Conservation (phyloP, 37 sponge, comb jelly and placozoan species). For the Petrosia ficiformis region DNA sequence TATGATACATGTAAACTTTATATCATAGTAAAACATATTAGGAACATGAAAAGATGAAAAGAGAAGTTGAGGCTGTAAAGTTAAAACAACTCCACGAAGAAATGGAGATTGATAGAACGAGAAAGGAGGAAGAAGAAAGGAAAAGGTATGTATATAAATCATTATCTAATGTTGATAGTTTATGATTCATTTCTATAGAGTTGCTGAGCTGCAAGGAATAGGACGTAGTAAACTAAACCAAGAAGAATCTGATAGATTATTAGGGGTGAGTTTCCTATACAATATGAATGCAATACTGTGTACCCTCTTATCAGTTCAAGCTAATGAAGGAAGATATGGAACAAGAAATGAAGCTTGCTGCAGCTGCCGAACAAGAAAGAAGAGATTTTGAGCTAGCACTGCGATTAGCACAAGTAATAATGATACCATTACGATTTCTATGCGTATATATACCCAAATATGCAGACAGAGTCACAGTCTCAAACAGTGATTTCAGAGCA, state of each 20-base stretch:
- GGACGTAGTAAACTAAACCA: no score
- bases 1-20: neutral
- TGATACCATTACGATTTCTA: neutral
- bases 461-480: constrained; percentile 44
- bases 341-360: constrained; percentile 2
- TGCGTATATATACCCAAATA: neutral
- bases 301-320: no score
- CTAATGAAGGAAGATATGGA: neutral
- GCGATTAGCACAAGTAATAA: constrained; percentile 69
- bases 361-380: constrained; percentile 76
- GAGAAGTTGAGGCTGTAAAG: constrained; percentile 72
- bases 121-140: constrained; percentile 75
- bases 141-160: neutral
- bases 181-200: constrained; percentile 31
- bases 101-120: constrained; percentile 78
- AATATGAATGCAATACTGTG: no score
- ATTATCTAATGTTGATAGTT: neutral
- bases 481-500: constrained; percentile 55
- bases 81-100: constrained; percentile 83
- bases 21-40: constrained; percentile 7
- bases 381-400: constrained; percentile 82
- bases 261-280: neutral
- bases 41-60: constrained; percentile 46
- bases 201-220: constrained; percentile 82
- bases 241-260: constrained; percentile 41